Conservation (phyloP, 2,797 vertebrate genomes). For the Hydrophis major region DNA sequence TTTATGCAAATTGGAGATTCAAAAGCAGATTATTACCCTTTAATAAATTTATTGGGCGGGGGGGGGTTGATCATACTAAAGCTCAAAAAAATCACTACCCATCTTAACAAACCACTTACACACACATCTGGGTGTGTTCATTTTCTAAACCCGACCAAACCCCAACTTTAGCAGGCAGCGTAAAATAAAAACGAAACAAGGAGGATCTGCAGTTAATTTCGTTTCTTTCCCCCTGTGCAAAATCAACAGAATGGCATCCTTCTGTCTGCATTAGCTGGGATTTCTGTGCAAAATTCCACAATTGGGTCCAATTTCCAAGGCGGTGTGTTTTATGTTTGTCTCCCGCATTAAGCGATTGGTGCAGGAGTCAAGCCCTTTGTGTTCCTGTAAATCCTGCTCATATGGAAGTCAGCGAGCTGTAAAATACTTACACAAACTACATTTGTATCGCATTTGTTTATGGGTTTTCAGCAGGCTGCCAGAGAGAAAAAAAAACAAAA, state of each 20-base stretch:
- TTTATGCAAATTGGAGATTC: neutral
- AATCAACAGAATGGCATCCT: neutral
- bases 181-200: neutral
- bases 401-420: constrained; percentile 31
- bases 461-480: constrained; percentile 23
- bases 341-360: constrained; percentile 30
- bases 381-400: constrained; percentile 33
- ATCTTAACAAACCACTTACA: neutral
- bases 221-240: neutral
- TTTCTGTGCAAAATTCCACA: neutral
- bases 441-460: constrained; percentile 27
- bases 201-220: neutral
- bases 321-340: neutral
- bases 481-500: neutral
- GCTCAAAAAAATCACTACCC: too few relatives aligned
- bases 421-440: constrained; percentile 39
- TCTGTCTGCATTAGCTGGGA: neutral
- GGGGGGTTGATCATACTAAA: neutral
- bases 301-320: neutral
- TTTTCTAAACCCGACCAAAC: neutral
- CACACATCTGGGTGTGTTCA: neutral
- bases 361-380: constrained; percentile 21
- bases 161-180: neutral
- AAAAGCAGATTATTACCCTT: neutral
- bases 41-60: neutral